These are phyloP conservation scores for Andricus curvator DNA, from an alignment of 2,888 invertebrate genomes.

Conservation along the genomic window DNA sequence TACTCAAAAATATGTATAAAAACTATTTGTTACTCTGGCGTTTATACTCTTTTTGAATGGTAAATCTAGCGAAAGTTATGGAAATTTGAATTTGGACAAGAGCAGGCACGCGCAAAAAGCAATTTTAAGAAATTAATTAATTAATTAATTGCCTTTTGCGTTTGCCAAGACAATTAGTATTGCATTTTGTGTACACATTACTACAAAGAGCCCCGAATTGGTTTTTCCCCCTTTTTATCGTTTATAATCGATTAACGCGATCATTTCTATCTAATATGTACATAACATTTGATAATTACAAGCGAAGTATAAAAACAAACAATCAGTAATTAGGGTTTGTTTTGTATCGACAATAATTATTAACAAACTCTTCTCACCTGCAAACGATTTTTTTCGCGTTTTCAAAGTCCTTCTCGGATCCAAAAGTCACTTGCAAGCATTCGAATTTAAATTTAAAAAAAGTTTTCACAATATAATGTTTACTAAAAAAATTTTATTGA, in stretches of 20 bases:
- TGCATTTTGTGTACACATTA: slow-evolving; percentile 52
- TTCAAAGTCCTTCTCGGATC: slow-evolving; percentile 26
- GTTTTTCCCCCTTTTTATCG: slow-evolving; percentile 50
- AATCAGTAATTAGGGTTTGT: slow-evolving; percentile 3
- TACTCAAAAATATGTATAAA: slow-evolving; percentile 51
- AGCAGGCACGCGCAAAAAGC: not conserved
- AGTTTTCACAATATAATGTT: not conserved
- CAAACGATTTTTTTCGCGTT: slow-evolving; percentile 21
- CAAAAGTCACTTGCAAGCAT: slow-evolving; percentile 13
- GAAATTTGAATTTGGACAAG: not conserved
- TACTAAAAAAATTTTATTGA: too few relatives aligned
- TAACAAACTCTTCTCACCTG: slow-evolving; percentile 9
- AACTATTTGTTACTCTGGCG: slow-evolving; percentile 48
- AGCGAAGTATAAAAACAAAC: slow-evolving; percentile 62
- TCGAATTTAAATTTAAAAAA: not conserved
- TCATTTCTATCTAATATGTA: slow-evolving; percentile 66
- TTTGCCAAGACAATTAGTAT: slow-evolving; percentile 46
- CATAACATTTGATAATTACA: slow-evolving; percentile 66
- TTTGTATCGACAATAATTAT: not conserved
- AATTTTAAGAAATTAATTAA: not conserved
- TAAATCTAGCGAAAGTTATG: slow-evolving; percentile 34
- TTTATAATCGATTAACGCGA: slow-evolving; percentile 57
- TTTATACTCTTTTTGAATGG: slow-evolving; percentile 43
- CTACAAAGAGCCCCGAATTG: slow-evolving; percentile 55
- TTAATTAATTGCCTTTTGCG: not conserved